These are phyloP conservation scores for Belgica antarctica DNA, from an alignment of 2,888 invertebrate species.

Conservation along the genomic window DNA sequence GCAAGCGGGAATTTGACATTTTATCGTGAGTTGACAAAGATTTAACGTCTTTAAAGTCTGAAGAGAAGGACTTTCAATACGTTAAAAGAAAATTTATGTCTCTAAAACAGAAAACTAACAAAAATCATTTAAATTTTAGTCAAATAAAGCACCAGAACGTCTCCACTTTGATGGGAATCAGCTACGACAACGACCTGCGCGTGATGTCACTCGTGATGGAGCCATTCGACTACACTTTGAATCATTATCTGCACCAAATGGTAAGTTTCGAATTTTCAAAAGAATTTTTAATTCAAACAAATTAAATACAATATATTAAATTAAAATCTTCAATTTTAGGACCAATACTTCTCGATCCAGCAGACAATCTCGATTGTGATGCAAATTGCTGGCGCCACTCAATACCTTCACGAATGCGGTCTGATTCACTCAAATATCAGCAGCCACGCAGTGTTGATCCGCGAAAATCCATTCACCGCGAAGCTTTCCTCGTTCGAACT, in stretches of 20 bases:
- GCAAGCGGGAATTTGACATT: conserved; percentile 45
- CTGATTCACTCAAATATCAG: conserved; percentile 57
- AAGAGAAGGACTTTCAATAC: too few species aligned
- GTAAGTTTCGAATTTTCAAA: conserved; percentile 49
- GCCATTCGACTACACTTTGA: conserved; percentile 56
- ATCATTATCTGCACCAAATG: conserved; percentile 56
- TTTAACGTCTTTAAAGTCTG: conserved; percentile 17
- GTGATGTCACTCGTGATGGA: conserved; percentile 57
- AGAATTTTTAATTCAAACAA: neutral
- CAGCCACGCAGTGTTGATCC: conserved; percentile 55
- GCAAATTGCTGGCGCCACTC: conserved; percentile 57
- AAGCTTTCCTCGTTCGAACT: conserved; percentile 57
- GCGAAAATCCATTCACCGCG: conserved; percentile 49
- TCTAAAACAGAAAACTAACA: too few species aligned
- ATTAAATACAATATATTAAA: neutral
- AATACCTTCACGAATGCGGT: conserved; percentile 57
- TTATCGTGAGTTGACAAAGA: conserved; percentile 44
- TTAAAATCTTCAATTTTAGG: conserved; percentile 44
- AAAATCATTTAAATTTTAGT: conserved; percentile 51
- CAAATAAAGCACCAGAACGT: conserved; percentile 59
- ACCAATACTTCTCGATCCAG: conserved; percentile 55
- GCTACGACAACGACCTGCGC: conserved; percentile 53
- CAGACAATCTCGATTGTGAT: conserved; percentile 48
- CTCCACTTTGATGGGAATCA: conserved; percentile 58
- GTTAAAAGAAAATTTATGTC: too few species aligned